Evolutionary conservation across 2,113 vertebrate species (phyloP).

Genomic region (Eidolon helvum): DNA sequence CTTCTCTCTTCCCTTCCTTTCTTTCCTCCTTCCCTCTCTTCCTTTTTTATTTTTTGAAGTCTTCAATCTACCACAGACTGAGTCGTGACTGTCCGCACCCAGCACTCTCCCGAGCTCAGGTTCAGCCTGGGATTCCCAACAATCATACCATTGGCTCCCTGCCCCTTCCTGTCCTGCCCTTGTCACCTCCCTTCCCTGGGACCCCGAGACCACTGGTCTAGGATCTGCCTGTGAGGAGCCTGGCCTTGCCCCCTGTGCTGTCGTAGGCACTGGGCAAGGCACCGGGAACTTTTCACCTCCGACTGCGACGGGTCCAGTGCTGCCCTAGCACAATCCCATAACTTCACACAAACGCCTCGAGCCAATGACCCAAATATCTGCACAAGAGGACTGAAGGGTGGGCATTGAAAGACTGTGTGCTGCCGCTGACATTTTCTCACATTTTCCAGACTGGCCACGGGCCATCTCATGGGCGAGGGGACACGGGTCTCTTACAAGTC

Average conservation of each 20-base stretch:
- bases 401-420: fast-evolving
- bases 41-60: too few species aligned
- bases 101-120: not conserved
- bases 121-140: not conserved
- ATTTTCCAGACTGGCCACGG: not conserved
- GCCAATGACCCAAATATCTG: fast-evolving
- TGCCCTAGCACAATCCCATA: fast-evolving
- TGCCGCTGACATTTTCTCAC: fast-evolving
- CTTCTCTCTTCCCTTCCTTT: not conserved
- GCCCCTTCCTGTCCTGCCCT: not conserved
- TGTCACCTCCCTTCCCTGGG: not conserved
- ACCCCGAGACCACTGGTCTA: too few species aligned
- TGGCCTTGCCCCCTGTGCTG: not conserved
- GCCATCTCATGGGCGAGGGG: not conserved
- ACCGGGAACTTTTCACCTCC: too few species aligned
- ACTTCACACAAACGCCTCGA: fast-evolving
- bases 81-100: too few species aligned
- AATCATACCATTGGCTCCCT: fast-evolving
- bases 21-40: too few species aligned
- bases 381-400: fast-evolving
- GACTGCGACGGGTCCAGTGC: fast-evolving
- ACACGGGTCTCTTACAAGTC: fast-evolving
- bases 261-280: fast-evolving
- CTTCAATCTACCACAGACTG: too few species aligned
- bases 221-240: not conserved